These are phyloP conservation scores for Agrochola lychnidis DNA, from an alignment of 2,888 invertebrate genomes.

Conservation along the genomic window DNA sequence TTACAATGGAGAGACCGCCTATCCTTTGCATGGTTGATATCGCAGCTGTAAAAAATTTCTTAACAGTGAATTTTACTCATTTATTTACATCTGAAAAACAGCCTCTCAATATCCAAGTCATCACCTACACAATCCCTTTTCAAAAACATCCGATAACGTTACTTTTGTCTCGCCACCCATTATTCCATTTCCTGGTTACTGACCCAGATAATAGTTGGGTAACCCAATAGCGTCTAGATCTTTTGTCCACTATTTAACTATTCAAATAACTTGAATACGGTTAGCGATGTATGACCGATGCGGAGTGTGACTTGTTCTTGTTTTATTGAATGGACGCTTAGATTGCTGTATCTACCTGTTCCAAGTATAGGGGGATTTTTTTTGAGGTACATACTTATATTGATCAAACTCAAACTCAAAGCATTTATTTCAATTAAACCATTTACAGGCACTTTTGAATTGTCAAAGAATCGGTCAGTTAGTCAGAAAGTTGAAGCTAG, in stretches of 20 bases:
- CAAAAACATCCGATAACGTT: constrained; percentile 52
- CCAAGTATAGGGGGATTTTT: constrained; percentile 64
- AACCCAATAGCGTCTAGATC: constrained; percentile 61
- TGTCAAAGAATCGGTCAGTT: no score
- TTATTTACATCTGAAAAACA: background rate
- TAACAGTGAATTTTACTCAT: background rate
- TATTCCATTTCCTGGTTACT: constrained; percentile 60
- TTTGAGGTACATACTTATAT: no score
- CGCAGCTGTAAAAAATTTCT: background rate
- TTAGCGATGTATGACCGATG: constrained; percentile 83
- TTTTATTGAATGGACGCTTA: constrained; percentile 82
- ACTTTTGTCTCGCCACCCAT: constrained; percentile 51
- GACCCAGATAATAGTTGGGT: constrained; percentile 65
- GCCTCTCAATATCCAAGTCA: background rate
- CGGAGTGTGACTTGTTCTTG: constrained; percentile 78
- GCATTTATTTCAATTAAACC: no score
- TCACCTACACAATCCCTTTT: constrained; percentile 6
- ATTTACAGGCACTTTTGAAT: no score
- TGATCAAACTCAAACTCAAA: no score
- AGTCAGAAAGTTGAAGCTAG: no score
- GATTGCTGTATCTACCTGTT: constrained; percentile 71
- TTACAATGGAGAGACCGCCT: background rate
- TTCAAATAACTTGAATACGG: constrained; percentile 71
- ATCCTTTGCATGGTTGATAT: background rate
- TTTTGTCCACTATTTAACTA: constrained; percentile 54